phyloP scores from a whole-genome alignment of 2,888 invertebrate species.

The Lasiommata megera region DNA sequence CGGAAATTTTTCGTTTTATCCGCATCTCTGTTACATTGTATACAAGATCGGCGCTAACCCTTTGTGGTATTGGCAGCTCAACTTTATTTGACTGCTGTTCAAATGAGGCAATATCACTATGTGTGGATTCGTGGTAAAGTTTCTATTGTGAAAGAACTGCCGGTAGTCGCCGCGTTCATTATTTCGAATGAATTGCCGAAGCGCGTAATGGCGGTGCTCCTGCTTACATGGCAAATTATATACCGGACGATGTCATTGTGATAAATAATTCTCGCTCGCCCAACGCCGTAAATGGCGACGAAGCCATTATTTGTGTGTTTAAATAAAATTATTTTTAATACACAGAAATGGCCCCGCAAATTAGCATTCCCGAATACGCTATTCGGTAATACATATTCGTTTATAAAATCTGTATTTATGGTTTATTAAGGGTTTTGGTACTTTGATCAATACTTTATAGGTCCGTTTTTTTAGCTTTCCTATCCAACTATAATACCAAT shows the following conservation, averaged over 20 bases:
- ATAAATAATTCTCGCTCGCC: constrained; percentile 57
- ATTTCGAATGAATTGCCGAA: constrained; percentile 72
- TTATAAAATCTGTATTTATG: background rate
- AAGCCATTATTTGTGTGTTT: constrained; percentile 6
- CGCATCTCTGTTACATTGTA: too few relatives aligned
- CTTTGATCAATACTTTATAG: too few relatives aligned
- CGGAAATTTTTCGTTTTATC: too few relatives aligned
- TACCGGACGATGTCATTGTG: constrained; percentile 70
- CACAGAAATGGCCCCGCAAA: background rate
- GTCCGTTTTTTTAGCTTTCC: too few relatives aligned
- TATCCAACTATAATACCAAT: too few relatives aligned
- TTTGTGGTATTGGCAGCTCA: background rate
- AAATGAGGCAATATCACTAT: constrained; percentile 5
- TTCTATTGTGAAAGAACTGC: constrained; percentile 42
- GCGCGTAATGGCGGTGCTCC: constrained; percentile 57
- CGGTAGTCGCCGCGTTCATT: constrained; percentile 67
- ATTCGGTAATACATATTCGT: background rate
- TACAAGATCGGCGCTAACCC: too few relatives aligned
- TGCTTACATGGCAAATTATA: constrained; percentile 71
- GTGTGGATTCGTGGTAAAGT: constrained; percentile 29
- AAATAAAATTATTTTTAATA: constrained; percentile 3
- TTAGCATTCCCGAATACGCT: background rate
- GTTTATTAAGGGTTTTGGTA: too few relatives aligned
- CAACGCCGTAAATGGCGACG: constrained; percentile 25
- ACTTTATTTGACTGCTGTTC: constrained; percentile 16